phyloP scores from a whole-genome alignment of 2,113 vertebrate species.

The Lophius piscatorius region DNA sequence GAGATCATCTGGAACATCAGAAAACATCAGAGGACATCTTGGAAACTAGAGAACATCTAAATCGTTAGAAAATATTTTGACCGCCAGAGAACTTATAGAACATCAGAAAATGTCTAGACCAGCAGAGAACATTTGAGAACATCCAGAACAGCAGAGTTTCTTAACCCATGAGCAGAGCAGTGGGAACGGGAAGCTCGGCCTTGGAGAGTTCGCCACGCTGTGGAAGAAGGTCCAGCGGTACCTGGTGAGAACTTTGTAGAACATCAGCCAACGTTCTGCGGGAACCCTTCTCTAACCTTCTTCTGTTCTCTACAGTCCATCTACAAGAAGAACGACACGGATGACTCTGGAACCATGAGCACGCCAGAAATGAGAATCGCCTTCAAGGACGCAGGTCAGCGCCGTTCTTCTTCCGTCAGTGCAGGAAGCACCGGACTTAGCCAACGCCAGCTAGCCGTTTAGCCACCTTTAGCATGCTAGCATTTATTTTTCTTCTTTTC shows the following conservation, averaged over 20 bases:
- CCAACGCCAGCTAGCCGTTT: too few species aligned
- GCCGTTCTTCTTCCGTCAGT: background rate
- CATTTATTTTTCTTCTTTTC: too few species aligned
- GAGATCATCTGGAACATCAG: too few species aligned
- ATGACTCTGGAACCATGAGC: conserved; percentile 75
- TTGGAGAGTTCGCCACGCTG: conserved; percentile 85
- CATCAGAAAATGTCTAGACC: too few species aligned
- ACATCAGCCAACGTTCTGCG: background rate
- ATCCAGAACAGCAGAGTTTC: background rate
- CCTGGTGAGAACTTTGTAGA: conserved; percentile 77
- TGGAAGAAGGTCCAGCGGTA: conserved; percentile 92
- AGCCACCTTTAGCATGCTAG: too few species aligned
- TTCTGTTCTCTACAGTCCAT: conserved; percentile 45
- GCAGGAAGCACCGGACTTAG: background rate
- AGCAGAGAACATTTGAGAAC: too few species aligned
- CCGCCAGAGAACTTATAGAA: too few species aligned
- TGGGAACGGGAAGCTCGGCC: conserved; percentile 83
- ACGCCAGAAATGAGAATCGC: conserved; percentile 75
- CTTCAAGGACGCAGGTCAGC: conserved; percentile 73
- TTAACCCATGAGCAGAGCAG: conserved; percentile 74
- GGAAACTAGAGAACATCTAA: too few species aligned
- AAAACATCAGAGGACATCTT: too few species aligned
- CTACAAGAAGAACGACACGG: conserved; percentile 72
- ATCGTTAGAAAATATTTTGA: too few species aligned
- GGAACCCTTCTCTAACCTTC: background rate